Conservation (phyloP, 2,888 invertebrate genomes). For the Amphipoea oculea region DNA sequence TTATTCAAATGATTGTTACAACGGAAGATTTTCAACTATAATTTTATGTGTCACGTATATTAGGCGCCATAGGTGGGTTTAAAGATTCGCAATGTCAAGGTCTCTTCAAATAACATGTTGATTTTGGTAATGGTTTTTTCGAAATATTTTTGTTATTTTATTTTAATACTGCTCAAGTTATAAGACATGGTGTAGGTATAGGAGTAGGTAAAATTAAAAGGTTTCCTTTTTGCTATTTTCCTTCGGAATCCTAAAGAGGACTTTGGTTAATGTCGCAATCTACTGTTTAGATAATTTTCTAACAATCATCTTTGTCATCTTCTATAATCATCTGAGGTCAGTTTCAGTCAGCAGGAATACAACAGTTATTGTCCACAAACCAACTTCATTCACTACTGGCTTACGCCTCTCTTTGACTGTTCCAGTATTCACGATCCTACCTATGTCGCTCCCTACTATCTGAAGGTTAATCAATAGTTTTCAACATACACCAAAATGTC, state of each 20-base stretch:
- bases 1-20: constrained; percentile 36
- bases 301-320: neutral
- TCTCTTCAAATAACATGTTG: neutral
- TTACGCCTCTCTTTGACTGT: neutral
- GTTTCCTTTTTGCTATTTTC: neutral
- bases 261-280: neutral
- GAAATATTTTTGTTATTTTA: neutral
- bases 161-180: neutral
- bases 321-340: neutral
- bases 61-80: neutral
- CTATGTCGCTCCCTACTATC: neutral
- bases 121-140: neutral
- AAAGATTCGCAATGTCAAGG: constrained; percentile 6
- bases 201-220: neutral
- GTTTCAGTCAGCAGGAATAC: neutral
- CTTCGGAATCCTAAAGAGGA: no score
- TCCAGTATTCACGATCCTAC: neutral
- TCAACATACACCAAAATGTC: neutral
- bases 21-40: constrained; percentile 37
- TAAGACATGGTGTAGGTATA: neutral
- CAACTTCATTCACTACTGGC: neutral
- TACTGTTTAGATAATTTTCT: neutral
- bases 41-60: neutral
- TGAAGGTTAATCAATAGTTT: neutral
- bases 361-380: neutral